phyloP scores from a whole-genome alignment of 64 coral and sea anemone genomes.

The Pocillopora verrucosa region DNA sequence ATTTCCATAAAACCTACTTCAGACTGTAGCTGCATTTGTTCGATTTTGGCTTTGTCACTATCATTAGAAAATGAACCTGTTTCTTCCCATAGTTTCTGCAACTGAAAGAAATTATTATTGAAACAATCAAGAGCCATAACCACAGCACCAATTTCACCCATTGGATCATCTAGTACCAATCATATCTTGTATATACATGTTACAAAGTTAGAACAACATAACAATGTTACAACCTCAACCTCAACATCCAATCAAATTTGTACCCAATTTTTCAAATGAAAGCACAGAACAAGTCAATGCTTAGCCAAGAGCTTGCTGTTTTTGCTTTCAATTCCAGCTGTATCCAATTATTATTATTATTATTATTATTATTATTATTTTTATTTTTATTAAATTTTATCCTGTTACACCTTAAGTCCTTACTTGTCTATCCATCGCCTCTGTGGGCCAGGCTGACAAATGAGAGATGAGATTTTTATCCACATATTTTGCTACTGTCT shows the following conservation, averaged over 20 bases:
- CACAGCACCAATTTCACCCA: background rate
- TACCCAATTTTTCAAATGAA: no score
- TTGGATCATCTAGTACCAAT: no score
- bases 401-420: background rate
- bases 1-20: slow-evolving; percentile 62
- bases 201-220: no score
- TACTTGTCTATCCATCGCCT: slow-evolving; percentile 60
- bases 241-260: no score
- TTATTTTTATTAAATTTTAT: background rate
- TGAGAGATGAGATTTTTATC: slow-evolving; percentile 58
- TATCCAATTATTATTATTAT: no score
- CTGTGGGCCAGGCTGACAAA: slow-evolving; percentile 41
- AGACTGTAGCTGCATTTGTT: slow-evolving; percentile 62
- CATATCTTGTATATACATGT: no score
- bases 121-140: background rate
- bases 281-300: no score
- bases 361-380: no score
- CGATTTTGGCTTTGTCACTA: slow-evolving; percentile 50
- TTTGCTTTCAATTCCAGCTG: no score
- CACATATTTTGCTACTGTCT: slow-evolving; percentile 51
- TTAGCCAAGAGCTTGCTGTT: no score
- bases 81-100: slow-evolving; percentile 67
- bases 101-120: background rate
- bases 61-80: slow-evolving; percentile 35
- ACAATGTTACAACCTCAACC: no score